These are phyloP conservation scores for Pygoscelis adeliae DNA, from an alignment of 2,113 vertebrate species.

Conservation along the genomic window DNA sequence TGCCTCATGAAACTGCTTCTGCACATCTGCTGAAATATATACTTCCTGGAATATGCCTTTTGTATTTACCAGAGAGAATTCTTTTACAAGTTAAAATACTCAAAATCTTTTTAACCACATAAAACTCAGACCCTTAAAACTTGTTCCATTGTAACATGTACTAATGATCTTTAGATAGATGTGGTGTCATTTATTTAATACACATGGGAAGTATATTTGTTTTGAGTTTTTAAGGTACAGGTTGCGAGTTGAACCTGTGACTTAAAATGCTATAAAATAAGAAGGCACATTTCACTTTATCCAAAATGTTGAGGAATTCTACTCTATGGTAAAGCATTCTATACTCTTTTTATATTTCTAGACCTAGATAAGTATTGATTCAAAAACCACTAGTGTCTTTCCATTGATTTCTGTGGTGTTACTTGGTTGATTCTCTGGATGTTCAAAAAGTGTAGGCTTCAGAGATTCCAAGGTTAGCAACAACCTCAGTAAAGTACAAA, in stretches of 20 bases:
- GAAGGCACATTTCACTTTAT: not conserved
- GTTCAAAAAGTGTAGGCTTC: not conserved
- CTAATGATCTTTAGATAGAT: not conserved
- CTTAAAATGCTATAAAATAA: not conserved
- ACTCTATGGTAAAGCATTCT: not conserved
- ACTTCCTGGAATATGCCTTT: not conserved
- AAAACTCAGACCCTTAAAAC: not conserved
- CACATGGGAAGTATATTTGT: not conserved
- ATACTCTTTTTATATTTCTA: not conserved
- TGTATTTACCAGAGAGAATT: not conserved
- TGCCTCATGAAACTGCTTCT: not conserved
- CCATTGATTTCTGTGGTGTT: not conserved
- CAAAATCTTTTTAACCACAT: not conserved
- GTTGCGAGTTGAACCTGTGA: not conserved
- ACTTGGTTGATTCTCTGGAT: not conserved
- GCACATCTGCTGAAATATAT: not conserved
- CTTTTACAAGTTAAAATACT: not conserved
- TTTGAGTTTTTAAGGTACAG: not conserved
- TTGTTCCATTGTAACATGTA: not conserved
- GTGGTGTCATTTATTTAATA: not conserved
- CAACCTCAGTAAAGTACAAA: not conserved
- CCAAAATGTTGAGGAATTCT: not conserved
- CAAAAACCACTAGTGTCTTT: not conserved
- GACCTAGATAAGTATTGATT: not conserved
- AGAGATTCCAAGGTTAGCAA: not conserved